Evolutionary conservation across 2,113 vertebrate species (phyloP).

Genomic region (Cavia aperea): DNA sequence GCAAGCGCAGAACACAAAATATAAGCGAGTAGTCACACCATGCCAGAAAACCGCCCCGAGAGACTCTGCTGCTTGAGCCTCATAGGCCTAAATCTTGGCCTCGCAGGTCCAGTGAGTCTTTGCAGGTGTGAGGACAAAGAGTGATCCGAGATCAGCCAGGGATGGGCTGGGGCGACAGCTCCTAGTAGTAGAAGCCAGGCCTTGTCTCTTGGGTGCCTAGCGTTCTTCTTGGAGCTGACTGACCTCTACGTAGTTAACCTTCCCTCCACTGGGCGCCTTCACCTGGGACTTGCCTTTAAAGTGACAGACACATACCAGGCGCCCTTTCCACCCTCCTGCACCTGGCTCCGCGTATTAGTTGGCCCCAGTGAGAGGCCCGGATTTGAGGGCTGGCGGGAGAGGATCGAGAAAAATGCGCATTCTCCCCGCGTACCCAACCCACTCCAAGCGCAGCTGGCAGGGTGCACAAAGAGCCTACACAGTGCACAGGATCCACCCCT

Average conservation of each 20-base stretch:
- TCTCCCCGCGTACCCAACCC: constrained; percentile 46
- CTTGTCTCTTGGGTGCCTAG: neutral
- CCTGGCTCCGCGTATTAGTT: neutral
- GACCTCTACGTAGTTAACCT: neutral
- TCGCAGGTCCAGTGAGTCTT: neutral
- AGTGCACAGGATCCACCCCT: neutral
- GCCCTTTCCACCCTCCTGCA: neutral
- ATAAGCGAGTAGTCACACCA: neutral
- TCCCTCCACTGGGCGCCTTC: neutral
- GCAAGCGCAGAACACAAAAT: neutral
- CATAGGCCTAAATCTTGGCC: neutral
- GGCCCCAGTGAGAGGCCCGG: neutral
- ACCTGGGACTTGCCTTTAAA: neutral
- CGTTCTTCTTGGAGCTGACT: neutral
- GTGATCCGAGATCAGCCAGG: neutral
- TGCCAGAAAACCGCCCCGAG: neutral
- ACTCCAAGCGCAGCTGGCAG: constrained; percentile 42
- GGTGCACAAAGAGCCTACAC: constrained; percentile 60
- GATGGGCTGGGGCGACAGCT: neutral
- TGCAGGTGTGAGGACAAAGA: neutral
- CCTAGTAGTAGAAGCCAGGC: rapidly evolving
- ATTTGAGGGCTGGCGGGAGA: neutral
- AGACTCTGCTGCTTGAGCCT: neutral
- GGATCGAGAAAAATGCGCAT: constrained; percentile 40
- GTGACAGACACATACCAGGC: neutral